A percentile compares a stretch with the other conserved stretches of the same genome.
These are phyloP conservation scores for Sander vitreus DNA, from an alignment of 2,113 vertebrate species.

Conservation along the genomic window DNA sequence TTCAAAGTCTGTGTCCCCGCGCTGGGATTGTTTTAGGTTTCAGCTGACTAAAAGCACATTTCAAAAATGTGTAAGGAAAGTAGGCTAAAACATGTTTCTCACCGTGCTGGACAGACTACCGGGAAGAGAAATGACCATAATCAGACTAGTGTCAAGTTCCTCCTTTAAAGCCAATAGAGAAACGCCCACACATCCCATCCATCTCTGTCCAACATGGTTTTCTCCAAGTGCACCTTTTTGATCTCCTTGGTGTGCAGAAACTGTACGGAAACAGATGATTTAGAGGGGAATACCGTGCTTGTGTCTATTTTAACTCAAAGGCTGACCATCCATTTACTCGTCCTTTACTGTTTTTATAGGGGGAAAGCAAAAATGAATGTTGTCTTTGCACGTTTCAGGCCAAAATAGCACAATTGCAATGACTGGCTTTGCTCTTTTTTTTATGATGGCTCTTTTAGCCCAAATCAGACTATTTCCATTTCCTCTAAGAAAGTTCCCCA, in stretches of 20 bases:
- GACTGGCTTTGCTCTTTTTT: slow-evolving; percentile 26
- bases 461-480: slow-evolving; percentile 41
- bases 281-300: slow-evolving; percentile 1
- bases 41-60: not conserved
- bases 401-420: slow-evolving; percentile 21
- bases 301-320: slow-evolving; percentile 4
- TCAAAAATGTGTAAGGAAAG: not conserved
- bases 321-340: not conserved
- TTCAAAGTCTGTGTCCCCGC: not conserved
- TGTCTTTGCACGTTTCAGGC: slow-evolving; percentile 30
- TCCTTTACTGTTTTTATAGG: not conserved
- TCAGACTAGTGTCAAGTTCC: slow-evolving; percentile 49
- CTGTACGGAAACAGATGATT: not conserved
- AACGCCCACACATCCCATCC: slow-evolving; percentile 43
- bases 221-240: not conserved
- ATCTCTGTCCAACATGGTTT: not conserved
- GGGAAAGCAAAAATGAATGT: not conserved
- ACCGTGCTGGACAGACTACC: slow-evolving; percentile 12
- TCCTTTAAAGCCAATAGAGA: slow-evolving; percentile 11
- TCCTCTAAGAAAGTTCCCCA: slow-evolving; percentile 46
- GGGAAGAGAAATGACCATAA: slow-evolving; percentile 29
- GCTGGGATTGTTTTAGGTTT: not conserved
- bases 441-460: slow-evolving; percentile 22
- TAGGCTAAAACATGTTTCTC: not conserved
- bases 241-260: not conserved